Percentiles rank a stretch among this genome's conserved stretches.
Evolutionary conservation across 2,888 invertebrate species (phyloP).

Genomic region (Himalopsyche japonica): DNA sequence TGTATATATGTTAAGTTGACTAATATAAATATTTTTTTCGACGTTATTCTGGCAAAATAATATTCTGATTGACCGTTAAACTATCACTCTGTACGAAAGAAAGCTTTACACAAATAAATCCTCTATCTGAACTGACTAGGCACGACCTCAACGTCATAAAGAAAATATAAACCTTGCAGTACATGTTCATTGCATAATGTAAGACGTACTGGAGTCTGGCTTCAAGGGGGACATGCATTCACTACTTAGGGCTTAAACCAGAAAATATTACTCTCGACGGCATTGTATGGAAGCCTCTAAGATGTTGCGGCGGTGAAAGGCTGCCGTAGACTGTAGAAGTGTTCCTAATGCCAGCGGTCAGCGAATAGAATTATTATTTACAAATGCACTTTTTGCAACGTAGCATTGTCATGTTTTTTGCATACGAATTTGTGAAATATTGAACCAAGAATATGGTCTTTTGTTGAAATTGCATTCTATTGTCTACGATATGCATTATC

Average conservation of each 20-base stretch:
- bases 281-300: constrained; percentile 30
- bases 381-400: background rate
- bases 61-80: background rate
- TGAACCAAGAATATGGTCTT: too few relatives aligned
- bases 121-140: background rate
- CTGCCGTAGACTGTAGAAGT: background rate
- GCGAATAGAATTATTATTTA: background rate
- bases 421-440: background rate
- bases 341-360: background rate
- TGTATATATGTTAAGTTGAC: too few relatives aligned
- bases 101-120: background rate
- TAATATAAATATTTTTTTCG: too few relatives aligned
- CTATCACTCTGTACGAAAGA: background rate
- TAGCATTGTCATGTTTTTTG: background rate
- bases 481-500: too few relatives aligned
- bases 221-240: constrained; percentile 38
- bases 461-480: too few relatives aligned
- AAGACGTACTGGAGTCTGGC: constrained; percentile 6
- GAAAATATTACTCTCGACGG: constrained; percentile 40
- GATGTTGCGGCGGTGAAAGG: constrained; percentile 19
- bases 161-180: constrained; percentile 32
- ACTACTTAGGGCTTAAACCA: constrained; percentile 39
- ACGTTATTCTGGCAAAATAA: too few relatives aligned
- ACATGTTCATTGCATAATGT: constrained; percentile 33
- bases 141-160: constrained; percentile 25